These are phyloP conservation scores for Hypotaenidia okinawae DNA, from an alignment of 2,797 vertebrate species.

Conservation along the genomic window DNA sequence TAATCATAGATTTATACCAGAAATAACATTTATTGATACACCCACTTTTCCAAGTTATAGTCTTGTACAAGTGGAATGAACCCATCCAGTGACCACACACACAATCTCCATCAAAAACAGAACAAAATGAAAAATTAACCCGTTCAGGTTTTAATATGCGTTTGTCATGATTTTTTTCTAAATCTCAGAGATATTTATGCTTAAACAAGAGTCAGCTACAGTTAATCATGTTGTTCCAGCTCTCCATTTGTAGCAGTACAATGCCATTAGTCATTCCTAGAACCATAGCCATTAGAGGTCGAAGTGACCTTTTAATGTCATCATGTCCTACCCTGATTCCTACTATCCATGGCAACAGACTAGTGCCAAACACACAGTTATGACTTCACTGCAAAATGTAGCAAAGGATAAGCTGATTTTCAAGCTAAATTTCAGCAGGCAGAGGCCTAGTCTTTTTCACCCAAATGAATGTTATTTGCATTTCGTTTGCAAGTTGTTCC, in stretches of 20 bases:
- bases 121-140: not conserved
- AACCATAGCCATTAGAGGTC: constrained; percentile 21
- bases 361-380: constrained; percentile 14
- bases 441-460: not conserved
- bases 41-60: not conserved
- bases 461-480: not conserved
- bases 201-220: not conserved
- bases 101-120: not conserved
- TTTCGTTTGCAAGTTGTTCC: not conserved
- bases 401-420: not conserved
- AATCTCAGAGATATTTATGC: constrained; percentile 22
- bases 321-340: not conserved
- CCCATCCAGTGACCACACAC: not conserved
- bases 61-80: not conserved
- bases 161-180: not conserved
- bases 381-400: not conserved
- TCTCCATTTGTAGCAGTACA: constrained; percentile 27
- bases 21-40: not conserved
- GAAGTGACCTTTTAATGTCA: constrained; percentile 64
- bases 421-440: not conserved
- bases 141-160: not conserved
- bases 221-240: not conserved
- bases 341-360: constrained; percentile 44
- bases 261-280: constrained; percentile 50
- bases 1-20: not conserved